Base-by-base conservation (phyloP, 2,113 vertebrate genomes). In the Clarias macrocephalus region DNA sequence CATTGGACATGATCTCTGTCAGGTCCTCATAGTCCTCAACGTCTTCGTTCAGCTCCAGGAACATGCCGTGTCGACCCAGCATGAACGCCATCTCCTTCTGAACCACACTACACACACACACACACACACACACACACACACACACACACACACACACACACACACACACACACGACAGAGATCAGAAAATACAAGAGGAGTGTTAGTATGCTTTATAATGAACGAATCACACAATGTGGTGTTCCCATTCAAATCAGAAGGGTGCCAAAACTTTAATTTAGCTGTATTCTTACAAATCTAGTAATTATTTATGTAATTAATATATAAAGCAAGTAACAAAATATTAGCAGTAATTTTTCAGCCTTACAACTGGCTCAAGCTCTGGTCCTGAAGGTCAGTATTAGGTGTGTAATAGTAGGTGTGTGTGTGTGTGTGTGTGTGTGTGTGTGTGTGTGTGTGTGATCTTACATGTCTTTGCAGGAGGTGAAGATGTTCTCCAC, bases 51-150 rank as follows among this genome's bases (percentile, higher is more conserved):
- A 99, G 96, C 93, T 98, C 98, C 91, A 99, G 92, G 90, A 99
- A 99, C 91, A 99, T 97, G 3, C 98, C 98, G 0, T 99, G 98
- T 16, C 97, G 96, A 56, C 98, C 98, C 82, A 99, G 93, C 98
- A 99, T 99, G 92, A 97, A 99, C 19, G 98, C 97, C 98, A 99
- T 98, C 93, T 99, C 96, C 92, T 99, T 99, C 95, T 99, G 98
- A 86, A 97, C 96, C 70, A 99, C 97, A 88, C 98, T 99, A 92
- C 3, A 82, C 82, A 85, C 79, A 85, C n/a, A 72, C 62, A 57
- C 25, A 86, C 65, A 81, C 37, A 56, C 60, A 70, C 79, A 85
- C n/a, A 72, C 62, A 57, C 25, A 86, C 65, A 72, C 37, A 86
- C 65, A 72, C 37, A 92, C 3, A 82, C 82, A 85, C 79, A 85